Base-by-base conservation (phyloP, 2,113 vertebrate genomes). In the Paramisgurnus dabryanus region DNA sequence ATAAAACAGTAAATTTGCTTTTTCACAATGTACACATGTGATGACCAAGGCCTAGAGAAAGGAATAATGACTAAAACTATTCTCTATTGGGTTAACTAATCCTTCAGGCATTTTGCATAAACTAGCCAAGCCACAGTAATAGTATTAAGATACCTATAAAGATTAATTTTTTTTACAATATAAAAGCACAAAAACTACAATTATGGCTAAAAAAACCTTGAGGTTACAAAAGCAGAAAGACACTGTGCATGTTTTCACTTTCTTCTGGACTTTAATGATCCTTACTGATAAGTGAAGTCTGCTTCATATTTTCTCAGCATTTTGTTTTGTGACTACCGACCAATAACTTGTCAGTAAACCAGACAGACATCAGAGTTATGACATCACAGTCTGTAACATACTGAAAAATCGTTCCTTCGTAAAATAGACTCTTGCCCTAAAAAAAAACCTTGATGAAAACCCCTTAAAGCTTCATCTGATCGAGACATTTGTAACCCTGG, bases 391-490 rank as follows among this genome's bases (percentile, higher is more conserved):
- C n/a, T 41, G 53, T 8, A 39, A 22, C 61, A 22, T 55, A 58
- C 17, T 47, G 27, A 55, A 67, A 63, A 17, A 13, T 11, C 47
- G 47, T n/a, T 76, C 43, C 71, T 66, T 75, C 57, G 5, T 47
- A 61, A 40, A 45, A 15, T 22, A 15, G 34, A 40, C 34, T n/a
- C 15, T 49, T 5, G 10, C 4, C 22, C 67, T 60, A 73, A 43
- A 10, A 9, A 9, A 82, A 70, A 84, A 76, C 81, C 63, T 85
- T 69, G 63, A 64, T 84, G 15, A 3, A 50, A 50, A 12, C 47
- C 11, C 10, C 2, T 12, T 10, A 67, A 82, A 83, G 80, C 85
- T 64, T 88, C 84, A 66, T 86, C 86, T 86, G 89, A 89, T 34
- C 27, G 3, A 34, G 27, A 34, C 1, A 34, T 34, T 34, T 34